Conservation (phyloP, 2,797 vertebrate species). For the Acipenser ruthenus region DNA sequence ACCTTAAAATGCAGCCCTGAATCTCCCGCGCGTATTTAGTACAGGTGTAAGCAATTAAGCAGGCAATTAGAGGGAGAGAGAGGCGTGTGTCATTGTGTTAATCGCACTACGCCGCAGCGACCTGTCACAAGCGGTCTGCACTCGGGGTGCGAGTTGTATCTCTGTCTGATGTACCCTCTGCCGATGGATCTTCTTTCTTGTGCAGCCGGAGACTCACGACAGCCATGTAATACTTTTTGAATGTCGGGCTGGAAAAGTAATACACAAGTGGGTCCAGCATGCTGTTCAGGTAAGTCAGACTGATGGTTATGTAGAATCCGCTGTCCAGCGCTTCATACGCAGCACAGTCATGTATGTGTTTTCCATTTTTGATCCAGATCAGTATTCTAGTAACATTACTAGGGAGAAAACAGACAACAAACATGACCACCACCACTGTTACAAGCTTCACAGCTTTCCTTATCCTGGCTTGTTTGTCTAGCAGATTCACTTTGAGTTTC, state of each 20-base stretch:
- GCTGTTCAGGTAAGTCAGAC: slow-evolving; percentile 61
- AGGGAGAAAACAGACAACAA: slow-evolving; percentile 55
- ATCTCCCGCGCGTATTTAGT: too few species aligned
- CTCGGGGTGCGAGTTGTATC: too few species aligned
- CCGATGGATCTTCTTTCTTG: neutral
- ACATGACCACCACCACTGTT: slow-evolving; percentile 37
- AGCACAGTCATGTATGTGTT: slow-evolving; percentile 24
- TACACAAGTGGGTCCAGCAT: slow-evolving; percentile 52
- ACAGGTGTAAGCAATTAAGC: too few species aligned
- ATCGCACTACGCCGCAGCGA: too few species aligned
- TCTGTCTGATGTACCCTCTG: too few species aligned
- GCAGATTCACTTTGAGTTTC: slow-evolving; percentile 39
- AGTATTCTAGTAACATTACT: slow-evolving; percentile 43
- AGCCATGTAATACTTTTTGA: slow-evolving; percentile 47
- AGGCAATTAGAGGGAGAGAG: too few species aligned
- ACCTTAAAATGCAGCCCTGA: too few species aligned
- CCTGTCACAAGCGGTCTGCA: slow-evolving; percentile 13
- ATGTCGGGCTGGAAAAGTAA: slow-evolving; percentile 53
- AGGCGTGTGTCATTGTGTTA: too few species aligned
- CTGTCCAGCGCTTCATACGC: slow-evolving; percentile 29
- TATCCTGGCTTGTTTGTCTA: slow-evolving; percentile 41
- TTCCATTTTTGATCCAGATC: slow-evolving; percentile 35
- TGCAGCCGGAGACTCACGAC: slow-evolving; percentile 12
- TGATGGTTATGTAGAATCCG: slow-evolving; percentile 47
- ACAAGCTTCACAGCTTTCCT: slow-evolving; percentile 42